phyloP scores from a whole-genome alignment of 2,797 vertebrate genomes.

The Cynodonichthys magdalenae region DNA sequence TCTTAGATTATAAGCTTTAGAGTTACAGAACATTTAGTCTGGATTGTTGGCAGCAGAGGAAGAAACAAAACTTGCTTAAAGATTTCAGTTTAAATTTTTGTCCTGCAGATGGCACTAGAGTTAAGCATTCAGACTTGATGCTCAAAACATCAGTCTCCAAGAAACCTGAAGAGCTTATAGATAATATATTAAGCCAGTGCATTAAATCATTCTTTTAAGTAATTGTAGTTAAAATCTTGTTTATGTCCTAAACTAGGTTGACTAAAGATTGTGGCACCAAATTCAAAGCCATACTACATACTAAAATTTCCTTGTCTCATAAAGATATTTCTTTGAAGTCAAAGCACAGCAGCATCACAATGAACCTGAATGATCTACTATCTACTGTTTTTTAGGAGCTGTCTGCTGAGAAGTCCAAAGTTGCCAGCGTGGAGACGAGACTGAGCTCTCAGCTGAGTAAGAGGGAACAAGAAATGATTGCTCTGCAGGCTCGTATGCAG shows the following conservation, averaged over 20 bases:
- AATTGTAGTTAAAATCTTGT: too few species aligned
- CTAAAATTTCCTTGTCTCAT: too few species aligned
- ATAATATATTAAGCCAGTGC: not conserved
- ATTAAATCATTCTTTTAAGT: too few species aligned
- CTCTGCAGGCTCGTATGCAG: slow-evolving; percentile 92
- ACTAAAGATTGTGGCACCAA: not conserved
- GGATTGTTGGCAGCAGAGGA: slow-evolving; percentile 6
- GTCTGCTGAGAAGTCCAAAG: slow-evolving; percentile 87
- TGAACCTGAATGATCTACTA: not conserved
- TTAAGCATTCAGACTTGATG: not conserved
- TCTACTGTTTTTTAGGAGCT: slow-evolving; percentile 82
- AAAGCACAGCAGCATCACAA: not conserved
- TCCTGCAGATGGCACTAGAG: slow-evolving; percentile 53
- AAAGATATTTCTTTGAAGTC: too few species aligned
- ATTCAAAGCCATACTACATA: too few species aligned
- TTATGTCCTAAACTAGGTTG: not conserved
- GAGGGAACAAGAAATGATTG: slow-evolving; percentile 87
- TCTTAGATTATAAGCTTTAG: not conserved
- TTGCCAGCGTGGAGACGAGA: slow-evolving; percentile 81
- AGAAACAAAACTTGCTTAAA: not conserved
- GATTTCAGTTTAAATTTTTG: slow-evolving; percentile 11
- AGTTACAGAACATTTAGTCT: not conserved
- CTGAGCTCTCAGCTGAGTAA: slow-evolving; percentile 89
- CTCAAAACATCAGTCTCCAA: not conserved
- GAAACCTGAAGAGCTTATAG: too few species aligned